These are phyloP conservation scores for Orthosia cruda DNA, from an alignment of 2,888 invertebrate species.

Conservation along the genomic window DNA sequence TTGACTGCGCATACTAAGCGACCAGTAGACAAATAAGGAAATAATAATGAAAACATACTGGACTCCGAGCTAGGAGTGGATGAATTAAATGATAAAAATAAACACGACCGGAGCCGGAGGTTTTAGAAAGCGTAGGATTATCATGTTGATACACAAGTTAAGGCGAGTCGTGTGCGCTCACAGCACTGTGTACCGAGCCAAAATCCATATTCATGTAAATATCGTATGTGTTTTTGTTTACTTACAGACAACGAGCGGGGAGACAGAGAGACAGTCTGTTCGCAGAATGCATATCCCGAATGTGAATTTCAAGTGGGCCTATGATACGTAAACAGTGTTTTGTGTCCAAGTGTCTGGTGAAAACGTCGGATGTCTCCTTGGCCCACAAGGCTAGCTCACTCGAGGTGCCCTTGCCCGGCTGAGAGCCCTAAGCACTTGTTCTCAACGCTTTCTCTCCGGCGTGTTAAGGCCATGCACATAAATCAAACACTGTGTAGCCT, in stretches of 20 bases:
- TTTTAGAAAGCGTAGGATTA: slow-evolving; percentile 66
- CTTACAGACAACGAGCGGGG: slow-evolving; percentile 47
- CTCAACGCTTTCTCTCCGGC: slow-evolving; percentile 54
- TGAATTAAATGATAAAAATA: slow-evolving; percentile 73
- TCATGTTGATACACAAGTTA: slow-evolving; percentile 44
- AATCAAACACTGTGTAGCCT: slow-evolving; percentile 36
- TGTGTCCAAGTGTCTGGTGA: slow-evolving; percentile 30
- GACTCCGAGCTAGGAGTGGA: slow-evolving; percentile 69
- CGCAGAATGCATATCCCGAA: slow-evolving; percentile 41
- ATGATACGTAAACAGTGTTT: slow-evolving; percentile 28
- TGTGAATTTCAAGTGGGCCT: slow-evolving; percentile 27
- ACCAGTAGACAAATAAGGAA: slow-evolving; percentile 78
- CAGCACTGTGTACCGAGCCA: slow-evolving; percentile 43
- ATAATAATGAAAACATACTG: slow-evolving; percentile 78
- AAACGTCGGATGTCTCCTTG: slow-evolving; percentile 13
- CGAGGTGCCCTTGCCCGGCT: slow-evolving; percentile 39
- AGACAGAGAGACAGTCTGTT: slow-evolving; percentile 39
- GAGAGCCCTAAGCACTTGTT: slow-evolving; percentile 48
- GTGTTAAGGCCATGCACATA: slow-evolving; percentile 55
- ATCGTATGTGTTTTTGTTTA: slow-evolving; percentile 65
- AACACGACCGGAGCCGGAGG: slow-evolving; percentile 47
- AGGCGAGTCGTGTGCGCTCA: slow-evolving; percentile 30
- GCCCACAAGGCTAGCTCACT: slow-evolving; percentile 36
- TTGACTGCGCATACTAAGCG: slow-evolving; percentile 78
- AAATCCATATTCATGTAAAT: slow-evolving; percentile 67